Percentiles rank a stretch among this genome's conserved stretches.
Evolutionary conservation across 2,888 invertebrate genomes (phyloP).

Genomic region (Standfussiana lucernea): DNA sequence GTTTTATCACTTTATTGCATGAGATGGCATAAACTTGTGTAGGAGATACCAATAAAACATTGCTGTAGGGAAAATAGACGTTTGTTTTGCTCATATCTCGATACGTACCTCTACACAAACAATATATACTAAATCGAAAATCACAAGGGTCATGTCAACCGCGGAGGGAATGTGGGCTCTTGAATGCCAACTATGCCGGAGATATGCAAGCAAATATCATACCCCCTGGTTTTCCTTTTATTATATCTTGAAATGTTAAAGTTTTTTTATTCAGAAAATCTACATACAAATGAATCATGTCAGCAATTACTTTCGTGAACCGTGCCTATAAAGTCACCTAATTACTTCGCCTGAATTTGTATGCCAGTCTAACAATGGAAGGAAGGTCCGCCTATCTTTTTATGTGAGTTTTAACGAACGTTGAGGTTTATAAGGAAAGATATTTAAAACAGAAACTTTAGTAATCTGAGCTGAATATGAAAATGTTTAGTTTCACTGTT

Average conservation of each 20-base stretch:
- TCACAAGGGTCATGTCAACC: slow-evolving; percentile 53
- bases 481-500: slow-evolving; percentile 32
- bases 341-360: slow-evolving; percentile 56
- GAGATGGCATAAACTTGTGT: slow-evolving; percentile 87
- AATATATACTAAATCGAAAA: slow-evolving; percentile 49
- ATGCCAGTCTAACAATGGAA: slow-evolving; percentile 48
- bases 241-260: slow-evolving; percentile 45
- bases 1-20: slow-evolving; percentile 90
- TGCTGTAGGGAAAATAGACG: slow-evolving; percentile 79
- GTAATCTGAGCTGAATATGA: slow-evolving; percentile 38
- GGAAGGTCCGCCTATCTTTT: slow-evolving; percentile 53
- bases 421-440: slow-evolving; percentile 33
- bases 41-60: slow-evolving; percentile 85
- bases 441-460: slow-evolving; percentile 47
- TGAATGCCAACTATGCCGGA: slow-evolving; percentile 42
- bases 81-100: slow-evolving; percentile 59
- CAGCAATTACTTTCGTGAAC: slow-evolving; percentile 55
- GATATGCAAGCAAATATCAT: slow-evolving; percentile 52
- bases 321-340: slow-evolving; percentile 55
- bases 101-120: slow-evolving; percentile 28
- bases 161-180: slow-evolving; percentile 46
- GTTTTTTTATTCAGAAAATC: slow-evolving; percentile 35
- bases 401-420: slow-evolving; percentile 52
- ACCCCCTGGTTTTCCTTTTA: slow-evolving; percentile 26
- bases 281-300: slow-evolving; percentile 59